These are phyloP conservation scores for Macquaria australasica DNA, from an alignment of 2,113 vertebrate genomes.

Conservation along the genomic window DNA sequence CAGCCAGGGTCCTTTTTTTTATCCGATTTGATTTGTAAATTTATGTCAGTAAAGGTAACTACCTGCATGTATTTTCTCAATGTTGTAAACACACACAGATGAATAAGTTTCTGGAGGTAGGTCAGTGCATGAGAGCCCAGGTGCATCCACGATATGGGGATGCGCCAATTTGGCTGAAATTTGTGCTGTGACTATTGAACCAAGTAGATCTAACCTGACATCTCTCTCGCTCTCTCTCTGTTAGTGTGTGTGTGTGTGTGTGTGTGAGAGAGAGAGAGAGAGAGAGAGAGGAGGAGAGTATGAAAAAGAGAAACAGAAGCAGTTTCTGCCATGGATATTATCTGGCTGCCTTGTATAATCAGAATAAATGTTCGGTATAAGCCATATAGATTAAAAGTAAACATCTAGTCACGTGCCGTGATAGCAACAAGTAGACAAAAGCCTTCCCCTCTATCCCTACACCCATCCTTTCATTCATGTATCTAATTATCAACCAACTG, in stretches of 20 bases:
- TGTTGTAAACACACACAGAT: conserved; percentile 1
- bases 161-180: conserved; percentile 57
- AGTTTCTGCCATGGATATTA: conserved; percentile 10
- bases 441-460: neutral
- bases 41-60: neutral
- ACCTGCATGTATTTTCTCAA: neutral
- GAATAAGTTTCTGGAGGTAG: conserved; percentile 25
- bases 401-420: neutral
- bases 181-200: conserved; percentile 62
- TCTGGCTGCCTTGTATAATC: conserved; percentile 1
- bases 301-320: neutral
- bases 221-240: conserved; percentile 10
- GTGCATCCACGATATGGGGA: conserved; percentile 52
- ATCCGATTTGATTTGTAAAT: neutral
- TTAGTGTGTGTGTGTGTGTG: neutral
- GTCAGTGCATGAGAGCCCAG: conserved; percentile 56
- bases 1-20: neutral
- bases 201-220: conserved; percentile 63
- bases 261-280: neutral
- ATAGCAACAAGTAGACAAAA: neutral
- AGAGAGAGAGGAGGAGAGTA: neutral
- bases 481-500: neutral
- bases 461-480: neutral
- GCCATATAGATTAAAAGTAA: conserved; percentile 1
- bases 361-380: conserved; percentile 13